A percentile compares a stretch with the other conserved stretches of the same genome.
phyloP scores from a whole-genome alignment of 2,113 vertebrate genomes.

The Tiliqua scincoides region DNA sequence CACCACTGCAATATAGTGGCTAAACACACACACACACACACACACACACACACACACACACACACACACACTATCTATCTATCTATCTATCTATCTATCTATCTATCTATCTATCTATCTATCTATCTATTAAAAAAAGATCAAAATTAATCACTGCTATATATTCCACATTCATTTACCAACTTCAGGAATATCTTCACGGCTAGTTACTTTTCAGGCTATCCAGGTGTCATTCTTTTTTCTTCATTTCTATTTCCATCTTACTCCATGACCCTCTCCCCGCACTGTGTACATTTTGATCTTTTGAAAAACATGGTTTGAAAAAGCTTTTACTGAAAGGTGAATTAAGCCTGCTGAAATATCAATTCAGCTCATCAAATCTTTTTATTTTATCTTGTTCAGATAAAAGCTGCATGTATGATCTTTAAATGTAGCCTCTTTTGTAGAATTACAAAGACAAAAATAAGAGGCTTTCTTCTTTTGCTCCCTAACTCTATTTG shows the following conservation, averaged over 20 bases:
- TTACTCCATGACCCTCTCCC: neutral
- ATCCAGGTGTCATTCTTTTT: neutral
- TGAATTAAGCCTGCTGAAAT: conserved; percentile 29
- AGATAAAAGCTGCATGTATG: neutral
- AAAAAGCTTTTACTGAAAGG: conserved; percentile 26
- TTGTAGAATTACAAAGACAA: conserved; percentile 10
- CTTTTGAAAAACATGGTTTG: neutral
- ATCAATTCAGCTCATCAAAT: conserved; percentile 5
- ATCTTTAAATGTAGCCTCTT: neutral
- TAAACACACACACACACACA: too few relatives aligned
- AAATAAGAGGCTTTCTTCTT: neutral
- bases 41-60: too few relatives aligned
- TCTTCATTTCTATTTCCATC: neutral
- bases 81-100: too few relatives aligned
- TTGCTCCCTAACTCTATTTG: neutral
- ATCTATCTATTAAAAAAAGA: too few relatives aligned
- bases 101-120: too few relatives aligned
- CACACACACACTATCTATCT: too few relatives aligned
- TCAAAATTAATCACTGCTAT: neutral
- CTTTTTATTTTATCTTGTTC: conserved; percentile 15
- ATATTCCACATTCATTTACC: neutral
- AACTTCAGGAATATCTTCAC: neutral
- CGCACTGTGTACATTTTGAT: accelerated
- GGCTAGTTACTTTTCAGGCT: neutral
- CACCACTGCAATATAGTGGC: too few relatives aligned